These are phyloP conservation scores for Sardinella longiceps DNA, from an alignment of 2,797 vertebrate genomes.

Conservation along the genomic window DNA sequence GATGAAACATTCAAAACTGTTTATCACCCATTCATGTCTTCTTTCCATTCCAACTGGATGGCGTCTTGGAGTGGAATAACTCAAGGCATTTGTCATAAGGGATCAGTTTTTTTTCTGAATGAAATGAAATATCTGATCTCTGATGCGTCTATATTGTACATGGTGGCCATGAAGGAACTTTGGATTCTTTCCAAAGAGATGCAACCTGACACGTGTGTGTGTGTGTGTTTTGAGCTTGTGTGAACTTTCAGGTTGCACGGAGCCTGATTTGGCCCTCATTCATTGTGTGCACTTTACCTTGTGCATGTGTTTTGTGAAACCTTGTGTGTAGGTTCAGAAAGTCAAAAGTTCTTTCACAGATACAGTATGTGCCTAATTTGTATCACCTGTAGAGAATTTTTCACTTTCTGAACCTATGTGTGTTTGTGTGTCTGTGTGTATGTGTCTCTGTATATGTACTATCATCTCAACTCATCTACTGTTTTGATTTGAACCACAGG, in stretches of 20 bases:
- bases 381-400: neutral
- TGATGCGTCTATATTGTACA: neutral
- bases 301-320: slow-evolving; percentile 2
- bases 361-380: neutral
- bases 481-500: slow-evolving; percentile 34
- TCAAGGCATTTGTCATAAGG: neutral
- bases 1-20: neutral
- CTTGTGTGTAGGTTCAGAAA: neutral
- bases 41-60: neutral
- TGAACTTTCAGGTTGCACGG: slow-evolving; percentile 18
- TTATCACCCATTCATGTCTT: slow-evolving; percentile 1
- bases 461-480: slow-evolving; percentile 17
- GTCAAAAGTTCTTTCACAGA: neutral
- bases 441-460: neutral
- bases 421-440: neutral
- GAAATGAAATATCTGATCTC: neutral
- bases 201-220: slow-evolving; percentile 9
- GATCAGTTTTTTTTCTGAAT: neutral
- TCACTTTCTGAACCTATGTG: neutral
- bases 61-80: neutral
- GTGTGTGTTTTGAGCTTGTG: slow-evolving; percentile 10
- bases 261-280: neutral
- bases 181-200: neutral
- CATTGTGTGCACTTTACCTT: neutral
- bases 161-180: slow-evolving; percentile 5